Conservation (phyloP, 2,888 invertebrate genomes). For the Sminthurides aquaticus region DNA sequence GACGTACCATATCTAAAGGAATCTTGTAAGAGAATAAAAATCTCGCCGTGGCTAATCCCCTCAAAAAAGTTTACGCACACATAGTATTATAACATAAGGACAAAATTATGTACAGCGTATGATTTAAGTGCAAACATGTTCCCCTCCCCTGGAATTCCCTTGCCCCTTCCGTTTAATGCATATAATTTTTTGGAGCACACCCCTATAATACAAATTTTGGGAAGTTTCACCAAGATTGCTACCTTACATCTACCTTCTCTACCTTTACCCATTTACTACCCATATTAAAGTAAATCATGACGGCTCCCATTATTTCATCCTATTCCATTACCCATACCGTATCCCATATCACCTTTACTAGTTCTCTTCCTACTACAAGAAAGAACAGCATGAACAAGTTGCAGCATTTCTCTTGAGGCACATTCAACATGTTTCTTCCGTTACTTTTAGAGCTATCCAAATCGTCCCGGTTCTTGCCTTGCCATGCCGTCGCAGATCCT, state of each 20-base stretch:
- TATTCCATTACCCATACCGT: no score
- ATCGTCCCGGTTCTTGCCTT: no score
- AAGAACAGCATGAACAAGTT: no score
- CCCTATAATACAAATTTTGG: slow-evolving; percentile 27
- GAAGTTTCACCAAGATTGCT: slow-evolving; percentile 25
- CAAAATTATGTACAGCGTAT: background rate
- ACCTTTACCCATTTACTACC: background rate
- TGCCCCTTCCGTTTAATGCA: slow-evolving; percentile 11
- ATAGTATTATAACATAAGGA: background rate
- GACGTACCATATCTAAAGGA: no score
- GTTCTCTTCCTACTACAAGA: no score
- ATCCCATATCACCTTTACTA: no score
- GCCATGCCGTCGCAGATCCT: no score
- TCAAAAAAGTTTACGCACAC: background rate
- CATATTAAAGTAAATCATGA: background rate
- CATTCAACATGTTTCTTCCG: no score
- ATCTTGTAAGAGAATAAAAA: no score
- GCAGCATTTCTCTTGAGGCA: no score
- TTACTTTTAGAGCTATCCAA: no score
- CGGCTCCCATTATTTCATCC: background rate
- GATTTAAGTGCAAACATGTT: background rate
- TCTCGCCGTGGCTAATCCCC: no score
- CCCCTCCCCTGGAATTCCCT: background rate
- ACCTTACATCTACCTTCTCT: background rate
- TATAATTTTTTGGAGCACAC: slow-evolving; percentile 27